These are phyloP conservation scores for Eriocheir sinensis DNA, from an alignment of 1,140 invertebrate genomes.

Conservation along the genomic window DNA sequence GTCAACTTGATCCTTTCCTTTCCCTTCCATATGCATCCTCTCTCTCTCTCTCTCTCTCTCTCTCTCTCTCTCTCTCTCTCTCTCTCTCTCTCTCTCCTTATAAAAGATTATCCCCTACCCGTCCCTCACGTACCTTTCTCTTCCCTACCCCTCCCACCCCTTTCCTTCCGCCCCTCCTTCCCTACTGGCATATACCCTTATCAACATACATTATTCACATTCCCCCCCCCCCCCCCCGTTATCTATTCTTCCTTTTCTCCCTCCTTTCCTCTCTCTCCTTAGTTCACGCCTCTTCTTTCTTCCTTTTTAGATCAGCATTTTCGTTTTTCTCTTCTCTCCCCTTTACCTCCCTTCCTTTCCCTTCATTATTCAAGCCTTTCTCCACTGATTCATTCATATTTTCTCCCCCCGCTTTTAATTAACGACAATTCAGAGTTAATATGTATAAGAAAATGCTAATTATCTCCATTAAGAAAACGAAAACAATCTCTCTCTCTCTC, in stretches of 20 bases:
- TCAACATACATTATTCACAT: not conserved
- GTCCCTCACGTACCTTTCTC: not conserved
- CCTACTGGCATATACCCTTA: no score
- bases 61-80: not conserved
- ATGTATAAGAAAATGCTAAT: not conserved
- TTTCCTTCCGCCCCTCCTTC: no score
- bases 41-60: not conserved
- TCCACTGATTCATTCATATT: not conserved
- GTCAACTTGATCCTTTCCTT: not conserved
- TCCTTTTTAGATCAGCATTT: not conserved
- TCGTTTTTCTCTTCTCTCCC: not conserved
- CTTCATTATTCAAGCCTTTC: not conserved
- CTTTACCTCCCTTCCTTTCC: not conserved
- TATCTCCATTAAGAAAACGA: not conserved
- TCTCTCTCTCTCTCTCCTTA: not conserved
- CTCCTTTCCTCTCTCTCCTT: slow-evolving; percentile 14
- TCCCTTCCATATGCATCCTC: not conserved
- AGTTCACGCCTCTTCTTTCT: not conserved
- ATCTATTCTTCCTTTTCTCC: not conserved
- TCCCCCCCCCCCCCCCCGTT: not conserved
- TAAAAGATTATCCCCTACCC: not conserved
- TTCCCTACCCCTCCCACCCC: not conserved
- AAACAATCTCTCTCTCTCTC: not conserved
- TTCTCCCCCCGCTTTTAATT: not conserved
- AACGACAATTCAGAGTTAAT: not conserved